Conservation (phyloP, 2,797 vertebrate species). For the Triplophysa yarkandensis region DNA sequence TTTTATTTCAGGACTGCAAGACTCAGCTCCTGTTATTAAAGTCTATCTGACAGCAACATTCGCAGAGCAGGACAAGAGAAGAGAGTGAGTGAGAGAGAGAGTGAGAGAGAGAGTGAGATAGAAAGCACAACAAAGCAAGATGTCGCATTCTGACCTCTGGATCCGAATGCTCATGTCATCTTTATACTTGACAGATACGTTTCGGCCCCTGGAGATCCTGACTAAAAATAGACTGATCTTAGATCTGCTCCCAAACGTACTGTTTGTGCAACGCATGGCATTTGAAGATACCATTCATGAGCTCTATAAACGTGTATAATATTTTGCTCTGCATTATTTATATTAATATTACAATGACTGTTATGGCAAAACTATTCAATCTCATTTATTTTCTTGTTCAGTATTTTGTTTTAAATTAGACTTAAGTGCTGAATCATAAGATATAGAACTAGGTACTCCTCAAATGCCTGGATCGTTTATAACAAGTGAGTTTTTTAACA, state of each 20-base stretch:
- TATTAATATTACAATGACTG: not conserved
- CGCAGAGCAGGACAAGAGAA: conserved; percentile 44
- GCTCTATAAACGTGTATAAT: not conserved
- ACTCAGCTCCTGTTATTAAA: conserved; percentile 35
- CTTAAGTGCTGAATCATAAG: too few relatives aligned
- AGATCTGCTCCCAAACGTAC: conserved; percentile 45
- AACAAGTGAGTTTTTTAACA: too few relatives aligned
- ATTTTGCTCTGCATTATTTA: not conserved
- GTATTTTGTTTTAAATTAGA: too few relatives aligned
- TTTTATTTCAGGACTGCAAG: conserved; percentile 20
- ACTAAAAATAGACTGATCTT: conserved; percentile 64
- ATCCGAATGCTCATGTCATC: conserved; percentile 64
- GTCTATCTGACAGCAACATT: conserved; percentile 54
- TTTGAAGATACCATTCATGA: not conserved
- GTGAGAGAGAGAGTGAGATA: conserved; percentile 35
- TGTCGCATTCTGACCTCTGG: conserved; percentile 67
- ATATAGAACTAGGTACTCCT: too few relatives aligned
- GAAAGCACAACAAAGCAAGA: conserved; percentile 57
- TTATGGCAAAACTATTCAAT: not conserved
- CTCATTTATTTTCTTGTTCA: too few relatives aligned
- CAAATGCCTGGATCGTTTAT: too few relatives aligned
- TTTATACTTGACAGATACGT: conserved; percentile 65
- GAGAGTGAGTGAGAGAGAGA: conserved; percentile 19
- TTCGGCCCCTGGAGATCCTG: conserved; percentile 58
- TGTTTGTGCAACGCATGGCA: conserved; percentile 50